Percentiles rank a stretch among this genome's conserved stretches.
These are phyloP conservation scores for Melinaea marsaeus DNA, from an alignment of 2,888 invertebrate species.

Conservation along the genomic window DNA sequence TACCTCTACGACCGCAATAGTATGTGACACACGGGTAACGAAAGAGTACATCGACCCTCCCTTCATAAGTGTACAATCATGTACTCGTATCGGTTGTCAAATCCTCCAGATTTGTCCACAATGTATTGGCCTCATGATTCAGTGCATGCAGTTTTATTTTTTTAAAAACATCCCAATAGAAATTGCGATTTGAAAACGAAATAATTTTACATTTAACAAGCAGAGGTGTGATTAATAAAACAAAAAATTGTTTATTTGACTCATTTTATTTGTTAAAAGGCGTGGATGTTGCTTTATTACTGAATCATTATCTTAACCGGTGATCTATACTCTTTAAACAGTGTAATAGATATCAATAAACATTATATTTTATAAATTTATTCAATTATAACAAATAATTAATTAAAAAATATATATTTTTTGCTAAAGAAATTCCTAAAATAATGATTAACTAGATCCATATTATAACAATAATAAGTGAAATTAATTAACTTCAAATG, in stretches of 20 bases:
- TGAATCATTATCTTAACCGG: neutral
- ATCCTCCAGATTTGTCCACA: conserved; percentile 58
- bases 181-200: conserved; percentile 28
- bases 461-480: no score
- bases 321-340: neutral
- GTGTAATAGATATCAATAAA: neutral
- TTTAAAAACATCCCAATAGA: conserved; percentile 46
- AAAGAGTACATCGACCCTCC: conserved; percentile 30
- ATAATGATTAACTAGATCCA: no score
- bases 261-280: neutral
- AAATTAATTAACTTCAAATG: no score
- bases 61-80: conserved; percentile 71
- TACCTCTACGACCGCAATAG: conserved; percentile 14
- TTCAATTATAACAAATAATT: no score
- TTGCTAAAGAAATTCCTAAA: no score
- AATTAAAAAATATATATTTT: no score
- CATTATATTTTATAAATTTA: no score
- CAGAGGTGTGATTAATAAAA: conserved; percentile 21
- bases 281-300: neutral
- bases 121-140: conserved; percentile 55
- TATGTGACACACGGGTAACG: conserved; percentile 25
- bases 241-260: conserved; percentile 23
- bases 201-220: conserved; percentile 26
- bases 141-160: conserved; percentile 67
- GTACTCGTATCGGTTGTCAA: conserved; percentile 75